phyloP scores from a whole-genome alignment of 2,797 vertebrate species.

The Chelidonichthys spinosus region DNA sequence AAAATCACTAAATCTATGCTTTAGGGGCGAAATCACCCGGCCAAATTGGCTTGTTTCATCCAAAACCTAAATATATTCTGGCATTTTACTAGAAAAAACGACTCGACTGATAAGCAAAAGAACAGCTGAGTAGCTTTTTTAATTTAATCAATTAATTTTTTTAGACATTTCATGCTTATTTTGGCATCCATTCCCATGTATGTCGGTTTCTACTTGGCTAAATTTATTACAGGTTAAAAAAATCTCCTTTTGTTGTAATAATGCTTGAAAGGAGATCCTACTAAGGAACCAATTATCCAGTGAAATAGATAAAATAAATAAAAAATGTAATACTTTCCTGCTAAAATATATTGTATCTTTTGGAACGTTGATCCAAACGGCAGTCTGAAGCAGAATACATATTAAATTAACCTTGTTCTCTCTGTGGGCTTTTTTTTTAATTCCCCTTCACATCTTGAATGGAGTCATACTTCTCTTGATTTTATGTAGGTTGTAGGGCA shows the following conservation, averaged over 20 bases:
- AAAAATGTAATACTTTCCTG: constrained; percentile 9
- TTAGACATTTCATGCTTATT: background rate
- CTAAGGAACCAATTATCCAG: constrained; percentile 5
- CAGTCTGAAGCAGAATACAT: constrained; percentile 78
- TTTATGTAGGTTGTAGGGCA: constrained; percentile 77
- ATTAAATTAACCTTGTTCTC: constrained; percentile 89
- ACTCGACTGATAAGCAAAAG: background rate
- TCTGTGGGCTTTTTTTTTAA: constrained; percentile 84
- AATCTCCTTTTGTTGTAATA: background rate
- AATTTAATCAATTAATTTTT: accelerated
- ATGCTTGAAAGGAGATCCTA: background rate
- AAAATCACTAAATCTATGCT: no score
- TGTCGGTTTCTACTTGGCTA: background rate
- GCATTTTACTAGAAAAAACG: background rate
- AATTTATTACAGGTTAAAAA: constrained; percentile 4
- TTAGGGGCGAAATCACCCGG: no score
- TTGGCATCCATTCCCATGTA: background rate
- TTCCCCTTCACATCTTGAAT: constrained; percentile 89
- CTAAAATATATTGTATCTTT: constrained; percentile 32
- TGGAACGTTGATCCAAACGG: constrained; percentile 66
- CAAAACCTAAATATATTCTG: background rate
- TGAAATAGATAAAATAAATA: constrained; percentile 2
- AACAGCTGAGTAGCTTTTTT: background rate
- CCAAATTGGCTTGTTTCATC: no score
- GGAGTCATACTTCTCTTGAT: constrained; percentile 73